These are phyloP conservation scores for Syngnathus acus DNA, from an alignment of 2,797 vertebrate genomes.

Conservation along the genomic window DNA sequence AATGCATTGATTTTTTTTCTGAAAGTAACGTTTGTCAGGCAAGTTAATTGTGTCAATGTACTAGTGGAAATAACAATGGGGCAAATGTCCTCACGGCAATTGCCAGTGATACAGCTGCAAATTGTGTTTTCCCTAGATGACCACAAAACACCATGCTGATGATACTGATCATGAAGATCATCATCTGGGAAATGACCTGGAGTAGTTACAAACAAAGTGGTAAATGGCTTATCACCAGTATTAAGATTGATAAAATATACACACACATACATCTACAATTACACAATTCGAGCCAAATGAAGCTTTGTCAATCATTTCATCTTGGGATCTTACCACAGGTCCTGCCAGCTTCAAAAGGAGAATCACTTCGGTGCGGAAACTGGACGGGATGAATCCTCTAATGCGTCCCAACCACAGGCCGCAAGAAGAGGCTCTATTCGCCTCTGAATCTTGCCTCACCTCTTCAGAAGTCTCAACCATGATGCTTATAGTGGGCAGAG, in stretches of 20 bases:
- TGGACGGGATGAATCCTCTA: not conserved
- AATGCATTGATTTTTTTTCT: too few species aligned
- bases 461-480: not conserved
- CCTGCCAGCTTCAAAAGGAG: not conserved
- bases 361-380: not conserved
- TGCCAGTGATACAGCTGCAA: slow-evolving; percentile 75
- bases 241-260: too few species aligned
- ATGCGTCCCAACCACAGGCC: not conserved
- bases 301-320: not conserved
- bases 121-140: slow-evolving; percentile 78
- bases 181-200: slow-evolving; percentile 77
- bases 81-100: slow-evolving; percentile 64
- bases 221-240: too few species aligned
- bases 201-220: slow-evolving; percentile 9
- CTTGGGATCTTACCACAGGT: not conserved
- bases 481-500: not conserved
- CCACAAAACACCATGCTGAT: slow-evolving; percentile 85
- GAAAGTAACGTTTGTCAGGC: too few species aligned
- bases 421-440: not conserved
- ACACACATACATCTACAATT: too few species aligned
- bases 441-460: not conserved
- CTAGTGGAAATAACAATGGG: not conserved
- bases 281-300: not conserved
- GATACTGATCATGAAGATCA: slow-evolving; percentile 74
- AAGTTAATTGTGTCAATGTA: too few species aligned